Evolutionary conservation across 1,140 invertebrate species (phyloP).

Genomic region (Oedothorax gibbosus): DNA sequence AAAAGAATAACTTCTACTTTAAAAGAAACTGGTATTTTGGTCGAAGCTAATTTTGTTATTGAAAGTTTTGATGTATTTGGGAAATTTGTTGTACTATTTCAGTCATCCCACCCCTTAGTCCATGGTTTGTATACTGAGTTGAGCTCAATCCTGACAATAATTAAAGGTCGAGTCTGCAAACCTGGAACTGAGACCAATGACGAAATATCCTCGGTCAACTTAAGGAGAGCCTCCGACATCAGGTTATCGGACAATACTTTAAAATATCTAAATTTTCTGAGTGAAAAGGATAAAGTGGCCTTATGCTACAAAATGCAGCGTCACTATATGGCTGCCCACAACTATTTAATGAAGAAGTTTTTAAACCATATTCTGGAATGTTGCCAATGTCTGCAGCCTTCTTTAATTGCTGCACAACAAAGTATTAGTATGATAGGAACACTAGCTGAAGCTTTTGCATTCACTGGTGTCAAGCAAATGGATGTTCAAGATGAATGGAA

Average conservation of each 20-base stretch:
- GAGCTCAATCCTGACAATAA: not conserved
- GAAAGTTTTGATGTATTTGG: conserved; percentile 5
- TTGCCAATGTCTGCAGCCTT: not conserved
- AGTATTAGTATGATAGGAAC: not conserved
- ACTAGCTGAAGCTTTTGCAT: not conserved
- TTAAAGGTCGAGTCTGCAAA: no score
- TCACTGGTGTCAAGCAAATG: not conserved
- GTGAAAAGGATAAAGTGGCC: no score
- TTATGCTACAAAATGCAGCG: no score
- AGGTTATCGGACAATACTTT: no score
- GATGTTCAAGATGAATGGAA: not conserved
- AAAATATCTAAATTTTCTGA: no score
- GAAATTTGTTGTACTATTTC: not conserved
- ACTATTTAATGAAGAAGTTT: no score
- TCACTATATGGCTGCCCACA: no score
- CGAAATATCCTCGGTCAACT: no score
- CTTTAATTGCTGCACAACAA: not conserved
- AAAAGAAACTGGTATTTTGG: not conserved
- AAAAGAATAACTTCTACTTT: conserved; percentile 1
- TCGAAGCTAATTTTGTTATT: not conserved
- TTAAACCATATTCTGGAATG: no score
- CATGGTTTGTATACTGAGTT: conserved; percentile 3
- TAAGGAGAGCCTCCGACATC: no score
- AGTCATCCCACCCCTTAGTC: not conserved
- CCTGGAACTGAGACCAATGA: no score